Evolutionary conservation across 1,140 invertebrate genomes (phyloP), one percentile per base, ranked within the genome.

Genomic region (Acyrthosiphon pisum): DNA sequence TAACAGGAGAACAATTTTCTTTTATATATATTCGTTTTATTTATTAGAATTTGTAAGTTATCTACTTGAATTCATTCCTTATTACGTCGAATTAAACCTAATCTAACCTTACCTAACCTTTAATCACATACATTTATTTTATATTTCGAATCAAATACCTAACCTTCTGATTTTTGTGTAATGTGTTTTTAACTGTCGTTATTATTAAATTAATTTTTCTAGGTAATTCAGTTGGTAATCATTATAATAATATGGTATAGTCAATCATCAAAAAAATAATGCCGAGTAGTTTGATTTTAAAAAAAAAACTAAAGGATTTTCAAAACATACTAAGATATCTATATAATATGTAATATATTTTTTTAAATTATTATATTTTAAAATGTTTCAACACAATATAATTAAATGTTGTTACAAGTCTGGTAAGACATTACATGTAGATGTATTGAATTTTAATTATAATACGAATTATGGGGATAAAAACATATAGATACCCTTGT

Each of bases 101-200:
- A 76, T 76, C 60, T 76, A 76, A 76, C n/a, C 60, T 76, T n/a
- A 76, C 30, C 14, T 76, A 76, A 76, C 60, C 60, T 83, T 86
- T 46, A 30, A 86, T 37, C 37, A 26, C 44, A 23, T 44, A 84
- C 14, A 46, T 7, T 18, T 46, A 86, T 86, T 44, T 86, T 46
- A 46, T 14, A 46, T 86, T 86, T 86, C 41, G 44, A 86, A 23
- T 86, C 20, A 37, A 68, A 68, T 76, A 76, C n/a, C 14, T 35
- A 35, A 76, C 30, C 14, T n/a, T 18, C 60, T 37, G 20, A 83
- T 83, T 83, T 83, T 83, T 37, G 76, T 37, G 35, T 37, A 37
- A 83, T 83, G 76, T 83, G 22, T 83, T 83, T 37, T 83, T 18
- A 37, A 23, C 35, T 83, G 20, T 83, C 6, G n/a, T 83, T 83